Evolutionary conservation across 2,888 invertebrate genomes (phyloP).

Genomic region (Melinaea menophilus): DNA sequence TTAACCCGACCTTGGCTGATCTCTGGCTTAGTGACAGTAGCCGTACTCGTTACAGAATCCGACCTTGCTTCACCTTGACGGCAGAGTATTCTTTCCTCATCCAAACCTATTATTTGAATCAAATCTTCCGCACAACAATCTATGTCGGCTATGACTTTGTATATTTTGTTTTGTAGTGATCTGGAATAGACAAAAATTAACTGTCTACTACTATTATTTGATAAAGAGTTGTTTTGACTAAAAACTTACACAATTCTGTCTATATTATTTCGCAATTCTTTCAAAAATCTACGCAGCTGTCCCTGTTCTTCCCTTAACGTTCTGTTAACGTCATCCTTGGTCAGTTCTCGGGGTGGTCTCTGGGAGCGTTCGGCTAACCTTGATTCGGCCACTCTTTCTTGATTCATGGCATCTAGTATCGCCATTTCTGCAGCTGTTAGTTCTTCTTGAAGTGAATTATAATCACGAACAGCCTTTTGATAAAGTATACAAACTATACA

Average conservation of each 20-base stretch:
- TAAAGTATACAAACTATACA: too few relatives aligned
- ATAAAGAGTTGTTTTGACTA: too few relatives aligned
- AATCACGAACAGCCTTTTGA: constrained; percentile 80
- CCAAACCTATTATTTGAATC: constrained; percentile 48
- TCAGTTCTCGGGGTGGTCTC: constrained; percentile 81
- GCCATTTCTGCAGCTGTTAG: constrained; percentile 81
- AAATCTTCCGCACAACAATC: constrained; percentile 55
- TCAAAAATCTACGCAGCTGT: constrained; percentile 77
- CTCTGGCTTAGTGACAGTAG: neutral
- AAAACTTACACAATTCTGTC: constrained; percentile 76
- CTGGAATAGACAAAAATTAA: constrained; percentile 30
- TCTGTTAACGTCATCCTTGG: constrained; percentile 80
- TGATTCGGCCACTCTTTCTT: constrained; percentile 83
- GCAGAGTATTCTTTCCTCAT: constrained; percentile 48
- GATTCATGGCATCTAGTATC: constrained; percentile 81
- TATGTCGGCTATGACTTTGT: constrained; percentile 45
- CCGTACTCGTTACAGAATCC: neutral
- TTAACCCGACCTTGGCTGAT: constrained; percentile 5
- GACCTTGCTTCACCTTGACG: constrained; percentile 42
- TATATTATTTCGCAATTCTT: constrained; percentile 77
- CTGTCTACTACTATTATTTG: too few relatives aligned
- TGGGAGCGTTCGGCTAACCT: constrained; percentile 83
- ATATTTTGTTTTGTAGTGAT: constrained; percentile 46
- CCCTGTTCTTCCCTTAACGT: constrained; percentile 81
- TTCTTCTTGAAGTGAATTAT: constrained; percentile 83